Conservation (phyloP, 1,140 invertebrate genomes). For the Drosophila saltans region DNA sequence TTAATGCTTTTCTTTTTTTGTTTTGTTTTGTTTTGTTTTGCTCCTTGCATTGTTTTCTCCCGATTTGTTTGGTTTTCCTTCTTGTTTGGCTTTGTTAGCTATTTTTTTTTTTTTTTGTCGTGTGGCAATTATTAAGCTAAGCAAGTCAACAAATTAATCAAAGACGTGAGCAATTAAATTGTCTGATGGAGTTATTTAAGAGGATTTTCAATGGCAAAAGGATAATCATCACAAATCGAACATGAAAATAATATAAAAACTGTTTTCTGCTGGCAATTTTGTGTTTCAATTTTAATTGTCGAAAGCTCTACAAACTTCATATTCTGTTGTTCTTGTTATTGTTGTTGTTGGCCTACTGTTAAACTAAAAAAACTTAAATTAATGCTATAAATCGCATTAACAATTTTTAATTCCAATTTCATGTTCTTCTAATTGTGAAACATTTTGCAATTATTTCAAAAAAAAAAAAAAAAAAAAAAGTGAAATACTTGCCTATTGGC, state of each 20-base stretch:
- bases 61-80: neutral
- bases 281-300: too few species aligned
- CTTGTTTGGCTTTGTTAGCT: neutral
- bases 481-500: conserved; percentile 46
- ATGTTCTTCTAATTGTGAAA: conserved; percentile 68
- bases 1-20: conserved; percentile 18
- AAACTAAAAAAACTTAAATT: conserved; percentile 10
- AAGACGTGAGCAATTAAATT: conserved; percentile 67
- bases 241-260: too few species aligned
- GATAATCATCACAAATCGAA: too few species aligned
- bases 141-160: conserved; percentile 76
- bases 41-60: conserved; percentile 38
- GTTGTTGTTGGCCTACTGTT: neutral
- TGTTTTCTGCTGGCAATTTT: too few species aligned
- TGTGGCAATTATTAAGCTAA: conserved; percentile 65
- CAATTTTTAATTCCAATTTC: conserved; percentile 44
- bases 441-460: conserved; percentile 40
- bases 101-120: conserved; percentile 19
- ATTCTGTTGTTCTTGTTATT: too few species aligned
- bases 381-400: conserved; percentile 12
- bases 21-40: conserved; percentile 12
- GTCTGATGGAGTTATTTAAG: conserved; percentile 15
- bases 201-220: neutral
- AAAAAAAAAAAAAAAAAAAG: conserved; percentile 13
- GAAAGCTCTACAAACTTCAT: too few species aligned